Base-by-base conservation (phyloP, 2,113 vertebrate genomes). In the Notarius quadriscutis region DNA sequence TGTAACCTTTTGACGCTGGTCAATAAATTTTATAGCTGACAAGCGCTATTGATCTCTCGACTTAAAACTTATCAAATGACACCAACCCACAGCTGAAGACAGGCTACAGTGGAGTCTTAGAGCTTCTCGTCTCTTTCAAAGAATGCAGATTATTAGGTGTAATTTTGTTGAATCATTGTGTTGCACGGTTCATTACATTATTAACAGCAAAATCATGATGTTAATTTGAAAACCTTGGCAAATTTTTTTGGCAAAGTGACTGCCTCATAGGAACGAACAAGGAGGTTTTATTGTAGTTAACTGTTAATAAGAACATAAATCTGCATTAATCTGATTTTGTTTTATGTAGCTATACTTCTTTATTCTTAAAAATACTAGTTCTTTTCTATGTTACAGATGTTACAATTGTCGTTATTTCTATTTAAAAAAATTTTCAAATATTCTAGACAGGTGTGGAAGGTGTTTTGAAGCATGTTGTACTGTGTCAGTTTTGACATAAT, bases 1-100 rank as follows among this genome's bases (percentile, higher is more conserved):
- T 89, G 84, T 89, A 87, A 81, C 27, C 84, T 80, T 86, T 74
- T 55, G 53, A 84, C 67, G 65, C 85, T 63, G 89, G 87, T 94
- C 92, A 69, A 93, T 94, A 93, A 77, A 91, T 93, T 92, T 91
- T 92, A 94, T 92, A 91, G 93, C 87, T 72, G 86, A 90, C 91
- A 93, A 94, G 91, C 91, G 89, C 92, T 92, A 92, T 93, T 84
- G 92, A 93, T 93, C 89, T 89, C 80, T 88, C 82, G 87, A 51
- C 75, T 89, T 57, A 77, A 81, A 84, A 79, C 65, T 10, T 91
- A 88, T 94, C 89, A 51, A 22, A n/a, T 95, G 93, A 85, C 93
- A 14, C 86, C 14, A 60, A 14, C 84, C 87, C 89, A 20, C 88
- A 79, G 30, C 81, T 77, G 69, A 62, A 81, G 65, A 74, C 20